Conservation (phyloP, 2,113 vertebrate genomes). For the Paedocypris sp. region DNA sequence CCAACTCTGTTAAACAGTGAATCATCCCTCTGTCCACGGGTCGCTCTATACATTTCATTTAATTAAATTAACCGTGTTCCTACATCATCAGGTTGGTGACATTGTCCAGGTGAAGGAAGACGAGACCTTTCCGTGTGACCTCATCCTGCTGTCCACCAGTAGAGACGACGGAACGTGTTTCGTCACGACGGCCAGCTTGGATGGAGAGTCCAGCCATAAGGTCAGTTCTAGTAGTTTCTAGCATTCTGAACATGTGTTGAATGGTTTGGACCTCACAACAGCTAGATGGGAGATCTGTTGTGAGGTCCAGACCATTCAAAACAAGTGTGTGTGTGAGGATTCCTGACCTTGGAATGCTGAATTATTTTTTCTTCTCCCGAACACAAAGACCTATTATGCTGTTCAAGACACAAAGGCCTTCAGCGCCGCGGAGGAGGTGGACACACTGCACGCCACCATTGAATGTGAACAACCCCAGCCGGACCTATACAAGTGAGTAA, state of each 20-base stretch:
- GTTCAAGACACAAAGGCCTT: constrained; percentile 94
- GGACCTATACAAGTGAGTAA: constrained; percentile 91
- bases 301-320: no score
- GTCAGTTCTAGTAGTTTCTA: no score
- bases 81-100: constrained; percentile 77
- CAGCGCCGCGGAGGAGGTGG: constrained; percentile 73
- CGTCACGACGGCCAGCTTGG: constrained; percentile 90
- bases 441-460: constrained; percentile 79
- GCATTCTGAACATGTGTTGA: no score
- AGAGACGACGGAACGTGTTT: constrained; percentile 85
- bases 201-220: constrained; percentile 96
- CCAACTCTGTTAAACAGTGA: no score
- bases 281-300: neutral
- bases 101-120: constrained; percentile 86
- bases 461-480: constrained; percentile 98
- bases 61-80: neutral
- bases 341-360: constrained; percentile 3
- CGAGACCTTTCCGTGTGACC: constrained; percentile 89
- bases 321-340: neutral
- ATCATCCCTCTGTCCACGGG: no score
- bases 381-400: constrained; percentile 80
- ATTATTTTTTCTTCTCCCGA: neutral
- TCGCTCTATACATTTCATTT: no score
- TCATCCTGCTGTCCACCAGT: constrained; percentile 85
- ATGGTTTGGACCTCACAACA: neutral